These are phyloP conservation scores for Rhinophrynus dorsalis DNA, from an alignment of 2,797 vertebrate species.

Conservation along the genomic window DNA sequence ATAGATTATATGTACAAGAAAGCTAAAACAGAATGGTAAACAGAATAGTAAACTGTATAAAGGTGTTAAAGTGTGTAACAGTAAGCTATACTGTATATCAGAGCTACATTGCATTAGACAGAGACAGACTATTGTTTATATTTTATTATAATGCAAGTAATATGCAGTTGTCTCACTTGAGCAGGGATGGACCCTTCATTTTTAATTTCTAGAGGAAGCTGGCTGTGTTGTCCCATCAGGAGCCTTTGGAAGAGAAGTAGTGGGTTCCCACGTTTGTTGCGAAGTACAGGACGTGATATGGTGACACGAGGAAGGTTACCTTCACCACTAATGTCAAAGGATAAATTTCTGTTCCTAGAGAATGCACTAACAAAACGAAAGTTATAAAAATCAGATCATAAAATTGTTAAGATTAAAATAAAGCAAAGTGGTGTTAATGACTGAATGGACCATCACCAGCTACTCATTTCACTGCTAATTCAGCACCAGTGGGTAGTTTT, in stretches of 20 bases:
- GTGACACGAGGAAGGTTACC: slow-evolving; percentile 80
- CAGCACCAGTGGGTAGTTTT: no score
- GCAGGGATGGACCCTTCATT: slow-evolving; percentile 72
- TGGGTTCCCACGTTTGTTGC: slow-evolving; percentile 64
- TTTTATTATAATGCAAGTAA: not conserved
- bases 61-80: no score
- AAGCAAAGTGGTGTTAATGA: no score
- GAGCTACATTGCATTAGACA: no score
- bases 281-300: slow-evolving; percentile 70
- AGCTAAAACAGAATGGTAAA: no score
- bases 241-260: slow-evolving; percentile 79
- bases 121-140: no score
- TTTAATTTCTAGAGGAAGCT: slow-evolving; percentile 74
- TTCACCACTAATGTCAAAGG: slow-evolving; percentile 78
- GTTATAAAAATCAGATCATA: not conserved
- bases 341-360: slow-evolving; percentile 61
- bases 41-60: no score
- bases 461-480: no score
- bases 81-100: no score
- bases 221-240: slow-evolving; percentile 63
- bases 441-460: no score
- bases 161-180: slow-evolving; percentile 60
- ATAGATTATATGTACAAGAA: no score
- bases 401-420: no score
- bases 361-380: slow-evolving; percentile 54